A percentile compares a stretch with the other conserved stretches of the same genome.
Conservation (phyloP, 2,888 invertebrate species). For the Melinaea marsaeus region DNA sequence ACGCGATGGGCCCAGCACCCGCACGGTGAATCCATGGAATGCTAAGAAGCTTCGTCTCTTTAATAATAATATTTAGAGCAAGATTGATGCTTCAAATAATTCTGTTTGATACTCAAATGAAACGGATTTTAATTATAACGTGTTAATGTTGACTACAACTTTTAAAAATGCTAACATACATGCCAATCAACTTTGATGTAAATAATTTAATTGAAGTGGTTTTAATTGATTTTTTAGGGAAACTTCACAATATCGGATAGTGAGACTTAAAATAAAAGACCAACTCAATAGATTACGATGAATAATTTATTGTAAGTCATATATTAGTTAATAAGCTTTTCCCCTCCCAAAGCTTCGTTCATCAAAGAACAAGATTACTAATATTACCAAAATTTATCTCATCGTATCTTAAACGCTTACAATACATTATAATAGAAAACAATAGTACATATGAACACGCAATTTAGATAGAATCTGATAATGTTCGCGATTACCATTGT, state of each 20-base stretch:
- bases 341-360: not conserved
- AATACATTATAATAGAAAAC: constrained; percentile 14
- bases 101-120: too few relatives aligned
- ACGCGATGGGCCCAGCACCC: too few relatives aligned
- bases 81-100: too few relatives aligned
- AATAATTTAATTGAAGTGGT: not conserved
- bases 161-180: too few relatives aligned
- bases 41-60: too few relatives aligned
- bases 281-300: not conserved
- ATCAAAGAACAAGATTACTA: constrained; percentile 2
- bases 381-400: constrained; percentile 11
- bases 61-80: too few relatives aligned
- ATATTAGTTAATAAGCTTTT: not conserved
- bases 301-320: not conserved
- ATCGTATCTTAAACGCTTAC: constrained; percentile 16
- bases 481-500: constrained; percentile 8
- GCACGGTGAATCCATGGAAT: too few relatives aligned
- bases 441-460: constrained; percentile 15
- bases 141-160: too few relatives aligned
- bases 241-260: not conserved
- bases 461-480: constrained; percentile 6
- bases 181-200: too few relatives aligned
- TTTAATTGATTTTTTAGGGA: not conserved
- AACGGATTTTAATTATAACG: too few relatives aligned
- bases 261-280: not conserved